phyloP scores from a whole-genome alignment of 2,888 invertebrate species.

The Vandiemenella viatica region DNA sequence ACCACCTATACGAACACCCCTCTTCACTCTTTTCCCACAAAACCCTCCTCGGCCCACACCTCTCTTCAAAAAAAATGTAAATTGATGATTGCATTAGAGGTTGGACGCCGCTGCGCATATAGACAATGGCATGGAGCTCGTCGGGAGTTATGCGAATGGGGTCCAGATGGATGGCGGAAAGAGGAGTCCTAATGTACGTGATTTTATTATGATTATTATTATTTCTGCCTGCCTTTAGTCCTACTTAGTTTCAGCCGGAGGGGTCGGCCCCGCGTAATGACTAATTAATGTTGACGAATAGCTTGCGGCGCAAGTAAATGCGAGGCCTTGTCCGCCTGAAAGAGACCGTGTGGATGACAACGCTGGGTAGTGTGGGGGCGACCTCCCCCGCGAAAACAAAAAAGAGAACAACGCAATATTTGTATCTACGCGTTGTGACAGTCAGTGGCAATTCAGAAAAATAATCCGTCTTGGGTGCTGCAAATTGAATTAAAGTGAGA shows the following conservation, averaged over 20 bases:
- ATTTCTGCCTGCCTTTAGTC: not conserved
- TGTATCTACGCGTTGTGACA: too few species aligned
- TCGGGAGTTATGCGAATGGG: too few species aligned
- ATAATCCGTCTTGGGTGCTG: not conserved
- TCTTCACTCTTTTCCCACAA: too few species aligned
- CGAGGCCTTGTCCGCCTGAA: too few species aligned
- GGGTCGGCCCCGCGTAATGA: too few species aligned
- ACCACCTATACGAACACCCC: too few species aligned
- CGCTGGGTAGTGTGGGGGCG: too few species aligned
- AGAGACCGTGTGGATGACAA: too few species aligned
- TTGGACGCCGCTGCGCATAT: not conserved
- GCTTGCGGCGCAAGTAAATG: too few species aligned
- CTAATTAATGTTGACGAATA: not conserved
- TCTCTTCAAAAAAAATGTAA: not conserved
- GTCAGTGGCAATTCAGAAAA: not conserved
- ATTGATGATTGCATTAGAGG: not conserved
- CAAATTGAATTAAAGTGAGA: not conserved
- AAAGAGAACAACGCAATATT: too few species aligned
- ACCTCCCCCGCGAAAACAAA: too few species aligned
- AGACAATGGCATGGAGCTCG: not conserved
- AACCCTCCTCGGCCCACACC: not conserved
- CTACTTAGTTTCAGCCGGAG: not conserved
- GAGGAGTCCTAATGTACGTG: not conserved
- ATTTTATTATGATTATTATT: not conserved
- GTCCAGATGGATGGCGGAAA: too few species aligned